Evolutionary conservation across 2,888 invertebrate species (phyloP).

Genomic region (Sinodicranocentrus sp.): DNA sequence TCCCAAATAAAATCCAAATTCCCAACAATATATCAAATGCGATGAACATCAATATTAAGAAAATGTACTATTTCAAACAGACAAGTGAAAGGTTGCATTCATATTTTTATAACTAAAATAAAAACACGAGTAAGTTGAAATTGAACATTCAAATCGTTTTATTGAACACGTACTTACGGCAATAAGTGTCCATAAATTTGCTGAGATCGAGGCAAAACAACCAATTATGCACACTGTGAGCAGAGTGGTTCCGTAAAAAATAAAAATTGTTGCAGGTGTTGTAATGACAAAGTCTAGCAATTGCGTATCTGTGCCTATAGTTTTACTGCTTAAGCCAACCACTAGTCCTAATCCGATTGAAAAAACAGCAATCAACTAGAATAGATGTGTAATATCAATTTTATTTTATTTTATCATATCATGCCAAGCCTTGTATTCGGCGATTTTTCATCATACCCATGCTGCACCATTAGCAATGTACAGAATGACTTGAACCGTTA

Average conservation of each 20-base stretch:
- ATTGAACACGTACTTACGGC: conserved; percentile 16
- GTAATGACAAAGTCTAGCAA: conserved; percentile 54
- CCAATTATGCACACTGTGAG: conserved; percentile 61
- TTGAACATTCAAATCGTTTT: too few relatives aligned
- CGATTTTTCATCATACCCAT: conserved; percentile 35
- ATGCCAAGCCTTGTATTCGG: background rate
- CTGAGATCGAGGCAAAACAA: conserved; percentile 66
- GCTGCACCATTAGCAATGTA: conserved; percentile 28
- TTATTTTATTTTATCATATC: too few relatives aligned
- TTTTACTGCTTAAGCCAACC: conserved; percentile 61
- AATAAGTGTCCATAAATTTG: conserved; percentile 5
- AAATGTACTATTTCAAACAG: conserved; percentile 50
- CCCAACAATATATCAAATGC: conserved; percentile 55
- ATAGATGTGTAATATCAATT: too few relatives aligned
- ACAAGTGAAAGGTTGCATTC: background rate
- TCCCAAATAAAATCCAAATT: conserved; percentile 44
- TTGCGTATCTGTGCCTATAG: conserved; percentile 44
- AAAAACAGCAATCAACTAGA: conserved; percentile 56
- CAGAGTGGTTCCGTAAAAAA: conserved; percentile 63
- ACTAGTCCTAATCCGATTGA: conserved; percentile 65
- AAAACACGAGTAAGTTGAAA: too few relatives aligned
- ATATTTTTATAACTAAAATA: too few relatives aligned
- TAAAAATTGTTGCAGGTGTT: conserved; percentile 71
- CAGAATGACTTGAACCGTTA: conserved; percentile 36
- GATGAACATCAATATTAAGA: conserved; percentile 46